Percentiles rank a stretch among this genome's conserved stretches.
These are phyloP conservation scores for Tyria jacobaeae DNA, from an alignment of 2,888 invertebrate species.

Conservation along the genomic window DNA sequence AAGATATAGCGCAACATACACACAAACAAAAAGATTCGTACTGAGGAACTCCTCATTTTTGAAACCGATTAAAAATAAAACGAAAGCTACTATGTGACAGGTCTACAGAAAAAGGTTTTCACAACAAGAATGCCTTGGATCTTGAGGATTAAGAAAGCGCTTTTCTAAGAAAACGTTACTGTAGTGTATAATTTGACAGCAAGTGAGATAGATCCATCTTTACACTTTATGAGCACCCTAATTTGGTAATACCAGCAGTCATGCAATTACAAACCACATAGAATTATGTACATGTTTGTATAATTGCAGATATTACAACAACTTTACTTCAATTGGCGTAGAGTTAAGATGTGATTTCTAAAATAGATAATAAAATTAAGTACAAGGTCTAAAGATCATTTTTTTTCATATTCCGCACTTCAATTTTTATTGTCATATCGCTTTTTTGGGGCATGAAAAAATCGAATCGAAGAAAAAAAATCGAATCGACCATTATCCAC, in stretches of 20 bases:
- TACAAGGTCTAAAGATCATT: too few species aligned
- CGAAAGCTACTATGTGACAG: not conserved
- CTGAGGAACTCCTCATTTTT: too few species aligned
- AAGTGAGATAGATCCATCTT: slow-evolving; percentile 47
- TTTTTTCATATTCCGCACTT: too few species aligned
- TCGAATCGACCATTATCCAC: too few species aligned
- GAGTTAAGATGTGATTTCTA: slow-evolving; percentile 8
- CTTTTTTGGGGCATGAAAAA: too few species aligned
- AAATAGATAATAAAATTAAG: not conserved
- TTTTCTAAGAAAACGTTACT: slow-evolving; percentile 34
- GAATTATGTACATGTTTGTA: slow-evolving; percentile 28
- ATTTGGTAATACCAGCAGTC: slow-evolving; percentile 38
- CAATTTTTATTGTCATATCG: too few species aligned
- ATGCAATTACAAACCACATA: slow-evolving; percentile 24
- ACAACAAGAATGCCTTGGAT: slow-evolving; percentile 10
- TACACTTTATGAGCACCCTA: slow-evolving; percentile 47
- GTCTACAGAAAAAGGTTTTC: not conserved
- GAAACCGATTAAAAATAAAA: too few species aligned
- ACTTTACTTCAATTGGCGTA: slow-evolving; percentile 12
- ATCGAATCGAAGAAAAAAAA: too few species aligned
- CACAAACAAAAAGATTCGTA: too few species aligned
- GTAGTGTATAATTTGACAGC: slow-evolving; percentile 40
- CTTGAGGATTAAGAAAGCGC: slow-evolving; percentile 33
- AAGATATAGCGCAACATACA: too few species aligned
- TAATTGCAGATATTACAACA: slow-evolving; percentile 15